A percentile compares a stretch with the other conserved stretches of the same genome.
Evolutionary conservation across 2,113 vertebrate species (phyloP).

Genomic region (Gobiocypris rarus): DNA sequence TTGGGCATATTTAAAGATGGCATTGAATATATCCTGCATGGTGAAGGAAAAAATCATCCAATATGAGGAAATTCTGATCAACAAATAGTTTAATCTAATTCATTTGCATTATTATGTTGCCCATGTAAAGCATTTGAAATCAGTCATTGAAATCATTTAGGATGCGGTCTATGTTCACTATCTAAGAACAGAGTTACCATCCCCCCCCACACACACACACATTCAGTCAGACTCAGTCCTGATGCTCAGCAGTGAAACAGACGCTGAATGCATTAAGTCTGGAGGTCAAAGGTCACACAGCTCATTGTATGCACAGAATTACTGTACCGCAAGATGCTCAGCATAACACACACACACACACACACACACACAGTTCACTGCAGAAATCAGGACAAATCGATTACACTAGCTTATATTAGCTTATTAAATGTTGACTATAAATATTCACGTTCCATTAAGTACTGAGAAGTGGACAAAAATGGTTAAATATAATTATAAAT

Average conservation of each 20-base stretch:
- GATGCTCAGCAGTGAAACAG: slow-evolving; percentile 12
- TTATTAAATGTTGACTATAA: not conserved
- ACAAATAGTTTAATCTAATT: not conserved
- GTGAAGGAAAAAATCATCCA: not conserved
- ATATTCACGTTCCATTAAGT: not conserved
- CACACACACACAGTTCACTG: not conserved
- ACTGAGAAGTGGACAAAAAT: not conserved
- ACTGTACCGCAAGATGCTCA: slow-evolving; percentile 7
- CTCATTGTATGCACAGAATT: not conserved
- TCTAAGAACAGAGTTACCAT: not conserved
- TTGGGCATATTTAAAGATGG: not conserved
- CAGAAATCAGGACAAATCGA: not conserved
- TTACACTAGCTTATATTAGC: not conserved
- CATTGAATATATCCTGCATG: not conserved
- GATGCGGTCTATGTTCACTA: not conserved
- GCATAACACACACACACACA: slow-evolving; percentile 48
- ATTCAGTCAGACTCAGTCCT: not conserved
- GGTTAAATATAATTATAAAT: not conserved
- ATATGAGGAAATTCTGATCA: not conserved
- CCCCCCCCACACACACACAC: not conserved
- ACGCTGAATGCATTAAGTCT: slow-evolving; percentile 8
- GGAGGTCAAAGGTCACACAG: slow-evolving; percentile 20
- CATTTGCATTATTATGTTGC: not conserved
- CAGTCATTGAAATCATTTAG: not conserved
- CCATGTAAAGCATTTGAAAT: not conserved